A percentile compares a stretch with the other conserved stretches of the same genome.
phyloP scores from a whole-genome alignment of 1,140 invertebrate species.

The Drosophila orena region DNA sequence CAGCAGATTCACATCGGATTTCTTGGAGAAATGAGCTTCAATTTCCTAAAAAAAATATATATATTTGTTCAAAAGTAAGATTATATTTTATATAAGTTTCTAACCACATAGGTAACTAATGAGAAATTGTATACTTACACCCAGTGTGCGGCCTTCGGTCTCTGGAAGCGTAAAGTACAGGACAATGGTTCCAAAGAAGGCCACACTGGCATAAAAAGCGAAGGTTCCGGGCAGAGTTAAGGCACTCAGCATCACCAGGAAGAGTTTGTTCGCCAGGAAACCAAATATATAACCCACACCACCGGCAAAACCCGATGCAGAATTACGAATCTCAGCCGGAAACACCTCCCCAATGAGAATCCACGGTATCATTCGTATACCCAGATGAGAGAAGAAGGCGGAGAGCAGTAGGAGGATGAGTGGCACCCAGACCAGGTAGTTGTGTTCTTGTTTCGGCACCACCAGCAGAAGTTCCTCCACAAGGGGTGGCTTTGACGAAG shows the following conservation, averaged over 20 bases:
- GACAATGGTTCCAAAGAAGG: slow-evolving; percentile 87
- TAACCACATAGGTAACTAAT: too few species aligned
- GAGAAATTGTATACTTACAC: slow-evolving; percentile 44
- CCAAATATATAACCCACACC: slow-evolving; percentile 90
- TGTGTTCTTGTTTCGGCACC: slow-evolving; percentile 78
- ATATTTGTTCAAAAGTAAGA: neutral
- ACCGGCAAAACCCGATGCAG: slow-evolving; percentile 89
- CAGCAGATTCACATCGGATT: slow-evolving; percentile 68
- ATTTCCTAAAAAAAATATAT: slow-evolving; percentile 86
- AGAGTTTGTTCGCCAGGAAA: slow-evolving; percentile 90
- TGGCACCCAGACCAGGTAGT: slow-evolving; percentile 89
- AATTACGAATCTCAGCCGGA: slow-evolving; percentile 88
- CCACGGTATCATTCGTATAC: slow-evolving; percentile 91
- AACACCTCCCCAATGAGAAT: slow-evolving; percentile 91
- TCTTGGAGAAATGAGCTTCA: slow-evolving; percentile 88
- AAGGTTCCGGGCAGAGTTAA: slow-evolving; percentile 89
- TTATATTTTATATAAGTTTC: too few species aligned
- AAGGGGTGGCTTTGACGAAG: slow-evolving; percentile 45
- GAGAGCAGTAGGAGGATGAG: slow-evolving; percentile 87
- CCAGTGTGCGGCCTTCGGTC: slow-evolving; percentile 92
- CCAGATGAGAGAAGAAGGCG: slow-evolving; percentile 89
- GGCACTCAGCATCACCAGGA: slow-evolving; percentile 87
- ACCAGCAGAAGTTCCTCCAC: slow-evolving; percentile 66
- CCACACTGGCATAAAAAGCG: slow-evolving; percentile 86
- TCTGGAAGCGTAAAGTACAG: slow-evolving; percentile 87